Evolutionary conservation across 2,113 vertebrate genomes (phyloP).

Genomic region (Tichodroma muraria): DNA sequence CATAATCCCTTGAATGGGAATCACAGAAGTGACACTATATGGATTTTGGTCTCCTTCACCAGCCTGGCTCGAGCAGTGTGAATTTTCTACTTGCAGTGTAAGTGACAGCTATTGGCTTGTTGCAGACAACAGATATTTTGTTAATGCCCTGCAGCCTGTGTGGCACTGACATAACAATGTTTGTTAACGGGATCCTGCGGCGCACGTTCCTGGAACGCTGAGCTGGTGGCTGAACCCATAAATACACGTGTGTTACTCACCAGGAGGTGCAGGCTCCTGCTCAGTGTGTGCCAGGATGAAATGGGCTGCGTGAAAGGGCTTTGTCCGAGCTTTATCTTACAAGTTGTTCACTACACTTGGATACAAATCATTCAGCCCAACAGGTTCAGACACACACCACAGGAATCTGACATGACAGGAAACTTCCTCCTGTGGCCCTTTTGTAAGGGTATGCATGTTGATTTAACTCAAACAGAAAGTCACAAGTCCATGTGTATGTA

Average conservation of each 20-base stretch:
- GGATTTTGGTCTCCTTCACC: not conserved
- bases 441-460: not conserved
- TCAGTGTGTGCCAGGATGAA: not conserved
- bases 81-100: not conserved
- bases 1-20: not conserved
- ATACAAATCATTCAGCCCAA: not conserved
- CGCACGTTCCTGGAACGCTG: not conserved
- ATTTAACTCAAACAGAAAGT: not conserved
- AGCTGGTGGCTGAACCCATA: not conserved
- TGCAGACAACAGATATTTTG: not conserved
- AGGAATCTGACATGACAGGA: not conserved
- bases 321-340: not conserved
- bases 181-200: not conserved
- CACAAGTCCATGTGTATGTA: not conserved
- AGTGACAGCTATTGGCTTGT: not conserved
- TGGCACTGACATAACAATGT: not conserved
- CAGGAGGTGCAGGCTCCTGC: not conserved
- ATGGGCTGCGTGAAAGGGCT: not conserved
- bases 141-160: not conserved
- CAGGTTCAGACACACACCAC: not conserved
- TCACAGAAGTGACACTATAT: no score
- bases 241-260: not conserved
- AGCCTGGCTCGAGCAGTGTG: not conserved
- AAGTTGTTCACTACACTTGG: not conserved
- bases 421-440: not conserved